phyloP scores from a whole-genome alignment of 2,888 invertebrate species.

The Cetonia aurata region DNA sequence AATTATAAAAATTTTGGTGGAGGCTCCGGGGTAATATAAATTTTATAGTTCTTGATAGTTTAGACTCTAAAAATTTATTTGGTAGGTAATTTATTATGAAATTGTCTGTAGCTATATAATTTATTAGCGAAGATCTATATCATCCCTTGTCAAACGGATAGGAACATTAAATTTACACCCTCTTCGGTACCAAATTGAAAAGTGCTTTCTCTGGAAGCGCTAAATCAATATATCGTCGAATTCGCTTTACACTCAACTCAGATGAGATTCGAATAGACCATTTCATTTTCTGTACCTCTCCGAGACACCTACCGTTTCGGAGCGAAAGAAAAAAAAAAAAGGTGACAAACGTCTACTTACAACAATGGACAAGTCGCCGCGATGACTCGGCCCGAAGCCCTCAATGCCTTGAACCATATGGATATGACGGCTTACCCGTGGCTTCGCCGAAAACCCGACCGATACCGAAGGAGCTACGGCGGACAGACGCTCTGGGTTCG shows the following conservation, averaged over 20 bases:
- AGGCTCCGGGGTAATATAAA: too few relatives aligned
- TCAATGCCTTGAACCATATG: slow-evolving; percentile 88
- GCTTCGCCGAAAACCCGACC: slow-evolving; percentile 4
- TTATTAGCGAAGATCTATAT: not conserved
- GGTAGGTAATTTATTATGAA: too few relatives aligned
- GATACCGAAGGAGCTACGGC: slow-evolving; percentile 18
- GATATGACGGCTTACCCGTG: slow-evolving; percentile 54
- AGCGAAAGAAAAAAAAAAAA: slow-evolving; percentile 5
- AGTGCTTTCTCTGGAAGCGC: slow-evolving; percentile 33
- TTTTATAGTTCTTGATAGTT: too few relatives aligned
- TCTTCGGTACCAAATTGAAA: slow-evolving; percentile 23
- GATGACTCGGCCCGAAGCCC: slow-evolving; percentile 79
- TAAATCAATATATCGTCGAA: slow-evolving; percentile 36
- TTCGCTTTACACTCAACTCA: too few relatives aligned
- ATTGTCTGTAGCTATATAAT: too few relatives aligned
- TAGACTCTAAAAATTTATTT: too few relatives aligned
- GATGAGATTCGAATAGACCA: too few relatives aligned
- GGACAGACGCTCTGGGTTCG: slow-evolving; percentile 12
- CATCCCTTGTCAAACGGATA: not conserved
- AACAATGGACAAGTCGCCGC: slow-evolving; percentile 83
- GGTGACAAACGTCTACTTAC: slow-evolving; percentile 72
- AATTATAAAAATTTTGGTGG: too few relatives aligned
- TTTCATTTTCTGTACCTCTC: not conserved
- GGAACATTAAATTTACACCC: slow-evolving; percentile 6
- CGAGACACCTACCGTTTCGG: not conserved